A percentile compares a stretch with the other conserved stretches of the same genome.
phyloP scores from a whole-genome alignment of 2,888 invertebrate species.

The Himalopsyche tibetana region DNA sequence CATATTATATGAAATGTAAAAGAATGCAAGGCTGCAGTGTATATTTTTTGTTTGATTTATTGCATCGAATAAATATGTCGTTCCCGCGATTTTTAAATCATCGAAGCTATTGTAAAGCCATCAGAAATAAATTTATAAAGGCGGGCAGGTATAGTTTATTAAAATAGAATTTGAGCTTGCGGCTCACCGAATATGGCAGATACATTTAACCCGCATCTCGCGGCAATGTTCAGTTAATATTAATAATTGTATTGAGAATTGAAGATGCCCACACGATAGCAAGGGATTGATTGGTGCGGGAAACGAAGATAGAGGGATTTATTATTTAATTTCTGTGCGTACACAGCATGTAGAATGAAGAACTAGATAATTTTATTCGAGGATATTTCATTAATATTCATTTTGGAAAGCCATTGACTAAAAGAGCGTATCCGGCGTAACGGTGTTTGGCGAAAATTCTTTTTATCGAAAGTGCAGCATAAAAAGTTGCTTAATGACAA shows the following conservation, averaged over 20 bases:
- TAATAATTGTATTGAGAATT: neutral
- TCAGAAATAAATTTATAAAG: conserved; percentile 24
- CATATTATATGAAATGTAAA: conserved; percentile 6
- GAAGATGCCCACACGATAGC: neutral
- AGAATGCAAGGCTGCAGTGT: conserved; percentile 1
- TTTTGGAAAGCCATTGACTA: too few relatives aligned
- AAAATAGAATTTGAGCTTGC: neutral
- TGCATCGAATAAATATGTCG: neutral
- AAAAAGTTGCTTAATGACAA: too few relatives aligned
- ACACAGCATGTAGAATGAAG: too few relatives aligned
- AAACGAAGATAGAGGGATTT: neutral
- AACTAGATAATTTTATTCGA: too few relatives aligned
- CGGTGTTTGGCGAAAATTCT: too few relatives aligned
- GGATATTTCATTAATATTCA: too few relatives aligned
- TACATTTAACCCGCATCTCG: conserved; percentile 17
- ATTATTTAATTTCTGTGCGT: too few relatives aligned
- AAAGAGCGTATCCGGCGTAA: too few relatives aligned
- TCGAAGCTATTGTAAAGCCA: neutral
- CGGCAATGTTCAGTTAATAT: neutral
- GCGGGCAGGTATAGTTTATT: conserved; percentile 26
- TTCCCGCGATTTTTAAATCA: conserved; percentile 4
- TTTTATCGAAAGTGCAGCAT: too few relatives aligned
- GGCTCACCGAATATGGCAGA: conserved; percentile 17
- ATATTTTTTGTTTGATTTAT: conserved; percentile 1
- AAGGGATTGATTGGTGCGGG: neutral